Base-by-base conservation (phyloP, 2,113 vertebrate genomes). In the Tragelaphus buxtoni region DNA sequence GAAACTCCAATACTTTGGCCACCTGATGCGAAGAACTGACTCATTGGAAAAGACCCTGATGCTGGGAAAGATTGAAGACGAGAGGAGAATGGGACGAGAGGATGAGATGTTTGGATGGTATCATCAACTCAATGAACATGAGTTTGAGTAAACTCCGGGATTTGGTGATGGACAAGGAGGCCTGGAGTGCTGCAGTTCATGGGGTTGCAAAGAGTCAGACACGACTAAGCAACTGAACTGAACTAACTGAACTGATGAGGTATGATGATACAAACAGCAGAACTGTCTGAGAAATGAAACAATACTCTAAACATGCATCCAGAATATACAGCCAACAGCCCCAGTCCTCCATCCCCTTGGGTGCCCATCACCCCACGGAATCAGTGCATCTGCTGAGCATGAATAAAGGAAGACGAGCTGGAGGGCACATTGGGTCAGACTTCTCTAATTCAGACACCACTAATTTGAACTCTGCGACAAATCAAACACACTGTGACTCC, bases 371-470 rank as follows among this genome's bases (percentile, higher is more conserved):
- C 94, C 39, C 45, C 94, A 51, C 42, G 81, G 84, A 42, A 63
- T 69, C 65, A 76, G 9, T 0, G 0, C 7, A 74, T 88, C 90
- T 94, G 77, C 80, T 30, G 74, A 58, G 53, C 53, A 56, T 7
- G 11, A 86, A 88, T 5, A 69, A 76, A 76, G 81, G 69, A 84
- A 94, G 58, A 30, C 61, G 72, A 92, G 60, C 30, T 22, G 91
- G 49, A 81, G 32, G 51, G 30, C 1, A 56, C 72, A 51, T 1
- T 10, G 7, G 17, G 47, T 39, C 69, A 83, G 49, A 89, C 42
- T 96, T 88, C 49, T 80, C 58, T 93, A 95, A 91, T 60, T 90
- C 51, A 92, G 28, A 93, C 24, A 84, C 58, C 45, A 51, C 55
- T 88, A 77, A 63, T 56, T 85, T 24, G 20, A 49, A 82, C 69